Base-by-base conservation (phyloP, 2,888 invertebrate species). In the Beris morrisii region DNA sequence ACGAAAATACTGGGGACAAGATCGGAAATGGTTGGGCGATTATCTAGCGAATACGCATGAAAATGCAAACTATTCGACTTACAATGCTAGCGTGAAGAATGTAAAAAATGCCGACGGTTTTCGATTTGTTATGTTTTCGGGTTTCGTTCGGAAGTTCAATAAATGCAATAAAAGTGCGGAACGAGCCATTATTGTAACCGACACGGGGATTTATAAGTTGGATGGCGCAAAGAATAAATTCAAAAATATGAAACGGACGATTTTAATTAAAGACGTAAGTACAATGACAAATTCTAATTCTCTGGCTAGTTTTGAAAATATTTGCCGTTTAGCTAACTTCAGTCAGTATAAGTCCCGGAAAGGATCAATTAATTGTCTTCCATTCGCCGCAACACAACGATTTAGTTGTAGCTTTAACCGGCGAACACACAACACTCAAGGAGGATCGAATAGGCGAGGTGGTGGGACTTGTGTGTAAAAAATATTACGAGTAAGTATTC, bases 301-400 rank as follows among this genome's bases (percentile, higher is more conserved):
- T n/a, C 6, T 28, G 31, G 63, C 4, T 55, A 11, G 13, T 15
- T 54, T 28, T 11, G 13, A 44, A 58, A 31, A 30, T 3, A 13
- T 15, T 13, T 48, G n/a, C 13, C n/a, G 5, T 50, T 67, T 63
- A 91, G 89, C 84, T 96, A 61, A 93, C 92, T 0, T 91, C 92
- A 0, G 78, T 96, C 53, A 93, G 93, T 73, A 87, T 96, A 32
- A 93, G 92, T 75, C 90, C 93, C 38, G 92, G 92, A 4, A 86
- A 85, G 67, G 96, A 95, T 77, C 96, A 96, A 78, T 84, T 97
- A 70, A 86, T 93, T 68, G 89, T 94, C 63, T 84, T 97, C 72
- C 95, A 95, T 80, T 88, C 94, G 56, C 89, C 90, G 58, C 87
- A 88, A 13, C 92, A 93, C 65, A 95, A 96, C 80, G 97, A 97